Evolutionary conservation across 2,797 vertebrate genomes (phyloP).

Genomic region (Thamnophis elegans): DNA sequence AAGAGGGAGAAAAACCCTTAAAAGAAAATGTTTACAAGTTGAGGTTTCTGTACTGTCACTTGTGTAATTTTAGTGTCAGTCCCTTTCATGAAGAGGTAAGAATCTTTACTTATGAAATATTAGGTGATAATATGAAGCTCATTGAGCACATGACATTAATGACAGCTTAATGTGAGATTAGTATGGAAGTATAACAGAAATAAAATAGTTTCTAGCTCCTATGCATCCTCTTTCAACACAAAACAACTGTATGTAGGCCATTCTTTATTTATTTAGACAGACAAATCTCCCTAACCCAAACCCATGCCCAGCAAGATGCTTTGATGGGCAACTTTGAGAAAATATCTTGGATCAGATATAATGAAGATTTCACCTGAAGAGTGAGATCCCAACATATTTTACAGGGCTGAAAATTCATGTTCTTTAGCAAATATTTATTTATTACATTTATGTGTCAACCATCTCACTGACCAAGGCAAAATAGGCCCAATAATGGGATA

Average conservation of each 20-base stretch:
- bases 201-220: background rate
- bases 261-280: slow-evolving; percentile 35
- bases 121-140: background rate
- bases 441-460: background rate
- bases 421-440: background rate
- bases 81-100: background rate
- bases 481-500: background rate
- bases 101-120: background rate
- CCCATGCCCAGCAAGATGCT: background rate
- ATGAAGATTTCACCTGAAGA: background rate
- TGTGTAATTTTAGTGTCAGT: background rate
- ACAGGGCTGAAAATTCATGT: background rate
- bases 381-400: background rate
- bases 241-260: background rate
- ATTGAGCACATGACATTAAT: background rate
- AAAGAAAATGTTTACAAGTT: background rate
- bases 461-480: background rate
- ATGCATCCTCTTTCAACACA: background rate
- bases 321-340: background rate
- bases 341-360: background rate
- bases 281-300: slow-evolving; percentile 59
- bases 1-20: background rate
- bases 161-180: background rate
- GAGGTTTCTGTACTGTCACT: background rate
- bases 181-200: background rate